A percentile compares a stretch with the other conserved stretches of the same genome.
Conservation (phyloP, 2,113 vertebrate species). For the Steatornis caripensis region DNA sequence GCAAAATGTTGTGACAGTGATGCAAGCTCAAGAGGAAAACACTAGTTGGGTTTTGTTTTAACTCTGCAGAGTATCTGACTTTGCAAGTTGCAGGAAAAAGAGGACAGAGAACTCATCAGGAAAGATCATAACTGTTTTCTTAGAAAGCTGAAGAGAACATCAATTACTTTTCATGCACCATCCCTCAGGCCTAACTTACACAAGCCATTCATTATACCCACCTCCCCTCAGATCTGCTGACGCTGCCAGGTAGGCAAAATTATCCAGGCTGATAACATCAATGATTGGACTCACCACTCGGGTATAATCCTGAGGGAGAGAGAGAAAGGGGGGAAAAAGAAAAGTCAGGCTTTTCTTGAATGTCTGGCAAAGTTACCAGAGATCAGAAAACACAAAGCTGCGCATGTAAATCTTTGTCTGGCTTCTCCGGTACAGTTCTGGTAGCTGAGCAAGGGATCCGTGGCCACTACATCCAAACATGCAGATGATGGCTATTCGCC, state of each 20-base stretch:
- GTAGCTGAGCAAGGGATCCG: neutral
- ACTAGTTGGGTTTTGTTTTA: neutral
- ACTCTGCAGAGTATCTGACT: neutral
- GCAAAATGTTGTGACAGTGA: neutral
- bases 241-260: slow-evolving; percentile 96
- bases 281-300: slow-evolving; percentile 98
- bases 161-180: neutral
- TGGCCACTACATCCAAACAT: neutral
- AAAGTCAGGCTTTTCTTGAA: neutral
- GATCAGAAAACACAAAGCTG: neutral
- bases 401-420: neutral
- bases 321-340: neutral
- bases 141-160: neutral
- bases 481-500: neutral
- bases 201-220: slow-evolving; percentile 61
- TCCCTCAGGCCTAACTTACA: neutral
- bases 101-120: neutral
- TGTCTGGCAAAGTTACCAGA: neutral
- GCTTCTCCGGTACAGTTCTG: neutral
- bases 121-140: neutral
- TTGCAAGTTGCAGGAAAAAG: neutral
- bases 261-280: slow-evolving; percentile 98
- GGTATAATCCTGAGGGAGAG: slow-evolving; percentile 85
- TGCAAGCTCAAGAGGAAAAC: neutral
- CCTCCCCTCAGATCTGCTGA: slow-evolving; percentile 97